Evolutionary conservation across 2,888 invertebrate species (phyloP), one percentile per base, ranked within the genome.

Genomic region (Atethmia centrago): DNA sequence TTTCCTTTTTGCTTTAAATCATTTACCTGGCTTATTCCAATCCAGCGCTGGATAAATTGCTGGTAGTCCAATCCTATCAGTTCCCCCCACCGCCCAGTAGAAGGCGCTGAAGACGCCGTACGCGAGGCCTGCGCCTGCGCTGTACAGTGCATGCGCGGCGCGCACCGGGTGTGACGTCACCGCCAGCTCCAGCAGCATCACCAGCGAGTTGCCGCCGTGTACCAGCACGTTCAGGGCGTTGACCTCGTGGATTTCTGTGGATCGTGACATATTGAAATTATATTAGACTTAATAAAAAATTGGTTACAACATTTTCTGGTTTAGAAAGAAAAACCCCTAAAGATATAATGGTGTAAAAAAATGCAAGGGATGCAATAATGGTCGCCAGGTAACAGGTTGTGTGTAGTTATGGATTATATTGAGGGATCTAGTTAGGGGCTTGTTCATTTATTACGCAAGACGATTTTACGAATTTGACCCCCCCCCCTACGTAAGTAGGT

Each of bases 11-110:
- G n/a, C n/a, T 36, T 36, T 3, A 36, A 36, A 36, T 28, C 51
- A 74, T 82, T 79, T 80, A 94, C 96, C 94, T 0, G 98, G 98
- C 71, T 97, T 97, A 76, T 96, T 95, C 98, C 98, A 98, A 92
- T 98, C 97, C 53, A 98, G 94, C 0, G 98, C 97, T 49, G 97
- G 97, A 90, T 98, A 98, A 79, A 98, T 98, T 76, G 97, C 97
- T 0, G 96, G 96, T 16, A 96, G 90, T 0, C 98, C 98, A 55
- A 94, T 81, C 42, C 96, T 87, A 87, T 96, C 96, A 0, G 96
- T 96, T 16, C 96, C 96, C 0, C 96, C 96, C 2, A 92, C 89
- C 0, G 92, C 93, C 94, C 95, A 96, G 88, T 96, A 96, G 79
- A 96, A 86, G n/a, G 94, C 95, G 83, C 96, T 96, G 88, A 96